phyloP scores from a whole-genome alignment of 2,888 invertebrate species.

The Oxycera nigricornis region DNA sequence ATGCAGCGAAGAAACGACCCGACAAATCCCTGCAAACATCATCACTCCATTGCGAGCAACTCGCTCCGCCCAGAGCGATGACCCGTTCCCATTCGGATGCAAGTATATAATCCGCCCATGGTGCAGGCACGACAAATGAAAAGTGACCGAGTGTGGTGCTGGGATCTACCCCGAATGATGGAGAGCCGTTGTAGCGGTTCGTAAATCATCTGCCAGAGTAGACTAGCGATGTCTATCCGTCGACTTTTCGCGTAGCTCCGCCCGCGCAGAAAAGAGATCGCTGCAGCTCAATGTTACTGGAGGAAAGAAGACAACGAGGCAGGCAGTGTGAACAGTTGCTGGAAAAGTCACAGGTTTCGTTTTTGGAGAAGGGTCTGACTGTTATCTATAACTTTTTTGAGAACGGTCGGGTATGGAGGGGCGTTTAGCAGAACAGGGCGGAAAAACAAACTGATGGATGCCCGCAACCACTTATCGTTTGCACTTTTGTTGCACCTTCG shows the following conservation, averaged over 20 bases:
- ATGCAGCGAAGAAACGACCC: not conserved
- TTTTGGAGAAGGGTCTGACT: too few relatives aligned
- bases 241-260: slow-evolving; percentile 43
- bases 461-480: slow-evolving; percentile 29
- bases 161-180: slow-evolving; percentile 6
- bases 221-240: slow-evolving; percentile 42
- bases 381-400: too few relatives aligned
- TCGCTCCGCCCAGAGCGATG: not conserved
- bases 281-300: too few relatives aligned
- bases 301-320: too few relatives aligned
- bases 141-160: not conserved
- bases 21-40: slow-evolving; percentile 26
- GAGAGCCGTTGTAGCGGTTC: slow-evolving; percentile 42
- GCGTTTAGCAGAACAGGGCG: not conserved
- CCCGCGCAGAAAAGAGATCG: slow-evolving; percentile 40
- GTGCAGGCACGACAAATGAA: not conserved
- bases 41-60: not conserved
- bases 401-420: too few relatives aligned
- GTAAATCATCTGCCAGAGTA: slow-evolving; percentile 51
- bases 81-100: not conserved
- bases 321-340: not conserved
- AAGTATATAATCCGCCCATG: slow-evolving; percentile 26
- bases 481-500: slow-evolving; percentile 27
- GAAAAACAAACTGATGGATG: slow-evolving; percentile 21
- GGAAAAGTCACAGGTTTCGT: slow-evolving; percentile 49